Percentiles rank a stretch among this genome's conserved stretches.
Evolutionary conservation across 2,888 invertebrate genomes (phyloP).

Genomic region (Orchestes rusci): DNA sequence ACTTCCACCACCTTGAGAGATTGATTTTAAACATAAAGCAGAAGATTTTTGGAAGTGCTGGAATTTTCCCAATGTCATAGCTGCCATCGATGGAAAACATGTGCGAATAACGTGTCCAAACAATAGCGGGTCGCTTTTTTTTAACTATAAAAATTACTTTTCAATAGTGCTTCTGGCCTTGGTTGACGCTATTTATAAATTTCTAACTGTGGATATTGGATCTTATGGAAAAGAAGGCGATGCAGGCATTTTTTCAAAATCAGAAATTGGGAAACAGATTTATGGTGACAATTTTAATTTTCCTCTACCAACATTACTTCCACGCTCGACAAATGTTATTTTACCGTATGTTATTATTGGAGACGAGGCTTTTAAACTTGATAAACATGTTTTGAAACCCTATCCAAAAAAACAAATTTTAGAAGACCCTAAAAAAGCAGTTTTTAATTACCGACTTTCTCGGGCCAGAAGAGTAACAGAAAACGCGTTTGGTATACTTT

Average conservation of each 20-base stretch:
- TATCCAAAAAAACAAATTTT: constrained; percentile 1
- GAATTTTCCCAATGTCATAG: constrained; percentile 10
- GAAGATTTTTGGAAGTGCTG: constrained; percentile 5
- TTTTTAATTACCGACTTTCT: not conserved
- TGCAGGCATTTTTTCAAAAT: constrained; percentile 13
- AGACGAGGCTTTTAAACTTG: constrained; percentile 1
- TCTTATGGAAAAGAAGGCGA: constrained; percentile 23
- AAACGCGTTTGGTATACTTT: not conserved
- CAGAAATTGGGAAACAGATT: not conserved
- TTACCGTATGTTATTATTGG: constrained; percentile 2
- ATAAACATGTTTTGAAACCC: constrained; percentile 2
- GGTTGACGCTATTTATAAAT: constrained; percentile 19
- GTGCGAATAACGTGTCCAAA: constrained; percentile 9
- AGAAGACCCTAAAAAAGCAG: not conserved
- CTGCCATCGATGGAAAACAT: constrained; percentile 2
- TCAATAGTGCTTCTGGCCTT: constrained; percentile 19
- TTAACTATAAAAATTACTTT: constrained; percentile 17
- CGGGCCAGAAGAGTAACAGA: not conserved
- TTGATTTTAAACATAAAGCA: constrained; percentile 5
- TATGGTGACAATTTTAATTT: constrained; percentile 1
- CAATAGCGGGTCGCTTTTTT: constrained; percentile 7
- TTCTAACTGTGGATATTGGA: constrained; percentile 21
- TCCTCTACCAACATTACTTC: not conserved
- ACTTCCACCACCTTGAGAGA: not conserved
- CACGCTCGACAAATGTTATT: not conserved